A percentile compares a stretch with the other conserved stretches of the same genome.
Evolutionary conservation across 1,140 invertebrate genomes (phyloP).

Genomic region (Dendroctonus valens): DNA sequence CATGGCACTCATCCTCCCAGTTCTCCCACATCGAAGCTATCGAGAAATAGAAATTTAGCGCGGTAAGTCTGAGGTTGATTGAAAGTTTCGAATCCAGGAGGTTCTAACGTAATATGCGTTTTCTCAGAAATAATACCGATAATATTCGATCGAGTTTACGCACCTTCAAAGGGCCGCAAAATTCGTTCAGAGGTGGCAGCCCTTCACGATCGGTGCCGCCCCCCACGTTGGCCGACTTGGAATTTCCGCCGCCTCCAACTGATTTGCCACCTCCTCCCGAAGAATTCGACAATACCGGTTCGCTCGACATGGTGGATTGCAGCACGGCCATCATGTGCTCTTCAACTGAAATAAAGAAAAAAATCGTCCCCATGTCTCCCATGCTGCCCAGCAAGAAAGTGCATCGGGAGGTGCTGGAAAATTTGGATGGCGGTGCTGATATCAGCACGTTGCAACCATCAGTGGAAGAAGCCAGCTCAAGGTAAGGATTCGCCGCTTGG

Average conservation of each 20-base stretch:
- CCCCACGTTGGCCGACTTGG: conserved; percentile 71
- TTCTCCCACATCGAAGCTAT: conserved; percentile 57
- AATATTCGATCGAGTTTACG: conserved; percentile 51
- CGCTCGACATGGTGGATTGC: conserved; percentile 45
- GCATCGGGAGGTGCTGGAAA: conserved; percentile 31
- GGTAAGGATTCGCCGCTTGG: conserved; percentile 22
- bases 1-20: conserved; percentile 61
- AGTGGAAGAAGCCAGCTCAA: conserved; percentile 67
- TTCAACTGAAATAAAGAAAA: conserved; percentile 51
- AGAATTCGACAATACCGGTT: conserved; percentile 55
- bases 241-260: conserved; percentile 80
- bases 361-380: conserved; percentile 50
- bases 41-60: conserved; percentile 53
- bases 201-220: conserved; percentile 45
- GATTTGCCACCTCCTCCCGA: conserved; percentile 73
- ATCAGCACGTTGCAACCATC: conserved; percentile 64
- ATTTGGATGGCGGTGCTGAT: conserved; percentile 52
- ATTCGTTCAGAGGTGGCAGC: conserved; percentile 52
- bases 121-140: conserved; percentile 47
- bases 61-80: conserved; percentile 19
- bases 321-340: conserved; percentile 45
- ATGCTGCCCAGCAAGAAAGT: conserved; percentile 44
- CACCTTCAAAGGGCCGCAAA: conserved; percentile 54
- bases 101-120: too few species aligned
- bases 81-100: too few species aligned